phyloP scores from a whole-genome alignment of 2,113 vertebrate genomes.

The Psephotus haematonotus region DNA sequence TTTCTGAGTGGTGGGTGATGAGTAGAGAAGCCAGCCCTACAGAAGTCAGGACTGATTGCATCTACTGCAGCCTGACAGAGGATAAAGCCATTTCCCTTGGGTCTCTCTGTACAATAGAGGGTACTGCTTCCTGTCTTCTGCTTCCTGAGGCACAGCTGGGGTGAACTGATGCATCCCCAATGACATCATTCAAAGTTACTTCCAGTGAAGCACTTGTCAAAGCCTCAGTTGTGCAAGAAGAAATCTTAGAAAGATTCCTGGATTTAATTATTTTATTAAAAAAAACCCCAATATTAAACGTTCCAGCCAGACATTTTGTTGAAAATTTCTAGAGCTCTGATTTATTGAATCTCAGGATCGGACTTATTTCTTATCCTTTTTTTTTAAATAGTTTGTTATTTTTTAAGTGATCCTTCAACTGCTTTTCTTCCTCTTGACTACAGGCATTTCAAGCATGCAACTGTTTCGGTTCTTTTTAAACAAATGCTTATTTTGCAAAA shows the following conservation, averaged over 20 bases:
- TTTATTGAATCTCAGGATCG: background rate
- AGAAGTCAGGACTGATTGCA: background rate
- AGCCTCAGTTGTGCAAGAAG: background rate
- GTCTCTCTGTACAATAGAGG: background rate
- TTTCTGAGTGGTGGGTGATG: background rate
- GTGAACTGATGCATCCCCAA: background rate
- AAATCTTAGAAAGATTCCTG: background rate
- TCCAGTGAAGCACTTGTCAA: background rate
- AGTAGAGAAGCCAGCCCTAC: background rate
- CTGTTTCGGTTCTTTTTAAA: background rate
- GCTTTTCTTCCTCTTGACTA: background rate
- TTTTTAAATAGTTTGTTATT: background rate
- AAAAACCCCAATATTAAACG: rapidly evolving
- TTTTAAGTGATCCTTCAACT: background rate
- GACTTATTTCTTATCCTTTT: background rate
- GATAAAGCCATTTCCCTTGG: background rate
- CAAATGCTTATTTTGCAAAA: background rate
- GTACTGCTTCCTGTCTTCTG: background rate
- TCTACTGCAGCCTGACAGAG: background rate
- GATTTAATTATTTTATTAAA: background rate
- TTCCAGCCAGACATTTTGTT: background rate
- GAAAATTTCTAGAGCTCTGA: background rate
- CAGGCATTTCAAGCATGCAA: background rate
- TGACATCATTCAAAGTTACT: background rate
- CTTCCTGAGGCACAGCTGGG: background rate